These are phyloP conservation scores for Prunella himalayana DNA, from an alignment of 2,113 vertebrate species.

Conservation along the genomic window DNA sequence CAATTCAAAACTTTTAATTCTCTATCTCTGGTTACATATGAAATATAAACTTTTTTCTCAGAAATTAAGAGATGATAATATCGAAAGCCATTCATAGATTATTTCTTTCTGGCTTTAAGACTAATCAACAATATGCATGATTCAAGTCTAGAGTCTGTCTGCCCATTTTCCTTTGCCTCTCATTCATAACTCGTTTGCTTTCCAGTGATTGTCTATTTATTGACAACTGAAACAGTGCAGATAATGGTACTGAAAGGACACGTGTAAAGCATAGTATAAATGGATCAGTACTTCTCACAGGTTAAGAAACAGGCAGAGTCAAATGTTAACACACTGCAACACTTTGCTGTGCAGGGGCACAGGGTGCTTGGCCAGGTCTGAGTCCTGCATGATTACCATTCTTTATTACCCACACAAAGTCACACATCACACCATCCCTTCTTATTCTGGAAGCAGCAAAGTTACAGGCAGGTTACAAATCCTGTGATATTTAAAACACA, in stretches of 20 bases:
- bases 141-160: background rate
- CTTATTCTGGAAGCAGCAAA: background rate
- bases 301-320: no score
- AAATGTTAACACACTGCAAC: background rate
- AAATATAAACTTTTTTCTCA: background rate
- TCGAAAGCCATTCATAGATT: background rate
- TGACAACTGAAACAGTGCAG: background rate
- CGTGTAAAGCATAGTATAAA: fast-evolving
- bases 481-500: background rate
- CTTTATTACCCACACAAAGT: background rate
- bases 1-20: background rate
- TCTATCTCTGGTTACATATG: background rate
- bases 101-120: background rate
- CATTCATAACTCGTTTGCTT: background rate
- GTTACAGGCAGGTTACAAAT: background rate
- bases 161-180: background rate
- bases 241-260: background rate
- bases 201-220: background rate
- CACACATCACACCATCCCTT: background rate
- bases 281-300: background rate
- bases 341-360: background rate
- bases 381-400: no score
- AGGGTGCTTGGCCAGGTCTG: background rate
- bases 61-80: background rate
- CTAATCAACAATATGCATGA: background rate